Evolutionary conservation across 1,140 invertebrate genomes (phyloP).

Genomic region (Limonius californicus): DNA sequence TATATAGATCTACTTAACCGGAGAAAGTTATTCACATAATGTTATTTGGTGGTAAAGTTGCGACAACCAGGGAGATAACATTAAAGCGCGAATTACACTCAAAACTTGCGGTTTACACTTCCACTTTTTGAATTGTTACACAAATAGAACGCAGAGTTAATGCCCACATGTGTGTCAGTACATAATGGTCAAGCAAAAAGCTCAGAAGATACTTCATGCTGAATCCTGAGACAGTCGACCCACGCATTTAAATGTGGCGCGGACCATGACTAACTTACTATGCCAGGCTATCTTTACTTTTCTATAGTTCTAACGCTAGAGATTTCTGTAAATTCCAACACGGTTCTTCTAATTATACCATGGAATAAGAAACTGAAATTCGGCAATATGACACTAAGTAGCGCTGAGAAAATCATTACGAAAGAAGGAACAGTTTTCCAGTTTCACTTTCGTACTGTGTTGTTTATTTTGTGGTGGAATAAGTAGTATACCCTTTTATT

Average conservation of each 20-base stretch:
- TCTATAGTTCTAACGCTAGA: constrained; percentile 5
- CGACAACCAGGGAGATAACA: neutral
- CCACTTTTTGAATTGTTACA: neutral
- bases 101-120: neutral
- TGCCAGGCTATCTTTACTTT: neutral
- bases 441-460: too few relatives aligned
- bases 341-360: too few relatives aligned
- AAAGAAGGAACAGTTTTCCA: too few relatives aligned
- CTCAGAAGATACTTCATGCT: neutral
- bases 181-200: neutral
- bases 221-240: neutral
- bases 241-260: constrained; percentile 1
- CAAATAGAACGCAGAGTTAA: neutral
- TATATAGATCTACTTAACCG: neutral
- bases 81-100: neutral
- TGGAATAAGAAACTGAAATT: too few relatives aligned
- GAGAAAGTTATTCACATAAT: too few relatives aligned
- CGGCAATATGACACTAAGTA: too few relatives aligned
- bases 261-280: neutral
- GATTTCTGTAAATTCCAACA: neutral
- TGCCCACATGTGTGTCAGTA: neutral
- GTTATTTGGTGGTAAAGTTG: too few relatives aligned
- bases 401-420: too few relatives aligned
- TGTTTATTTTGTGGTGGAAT: too few relatives aligned
- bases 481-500: too few relatives aligned